Conservation (phyloP, 2,113 vertebrate genomes). For the human (Homo sapiens) region GRCh38 chr18:12898001-12898500, state of each 20-base stretch:
- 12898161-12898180: neutral
- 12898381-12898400: neutral
- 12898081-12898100: neutral
- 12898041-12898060: neutral
- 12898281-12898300: neutral
- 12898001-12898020: neutral
- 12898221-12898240: neutral
- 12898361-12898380: neutral
- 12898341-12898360: neutral
- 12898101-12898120: neutral
- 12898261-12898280: neutral
- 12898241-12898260: neutral
- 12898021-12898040: neutral
- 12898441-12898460: neutral
- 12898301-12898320: neutral
- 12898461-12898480: neutral
- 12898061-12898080: neutral
- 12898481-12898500: neutral
- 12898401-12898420: neutral
- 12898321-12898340: neutral
- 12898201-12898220: neutral
- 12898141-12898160: neutral
- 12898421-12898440: neutral
- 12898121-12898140: neutral
- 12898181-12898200: neutral